A percentile compares a stretch with the other conserved stretches of the same genome.
These are phyloP conservation scores for Ophonus ardosiacus DNA, from an alignment of 2,888 invertebrate species.

Conservation along the genomic window DNA sequence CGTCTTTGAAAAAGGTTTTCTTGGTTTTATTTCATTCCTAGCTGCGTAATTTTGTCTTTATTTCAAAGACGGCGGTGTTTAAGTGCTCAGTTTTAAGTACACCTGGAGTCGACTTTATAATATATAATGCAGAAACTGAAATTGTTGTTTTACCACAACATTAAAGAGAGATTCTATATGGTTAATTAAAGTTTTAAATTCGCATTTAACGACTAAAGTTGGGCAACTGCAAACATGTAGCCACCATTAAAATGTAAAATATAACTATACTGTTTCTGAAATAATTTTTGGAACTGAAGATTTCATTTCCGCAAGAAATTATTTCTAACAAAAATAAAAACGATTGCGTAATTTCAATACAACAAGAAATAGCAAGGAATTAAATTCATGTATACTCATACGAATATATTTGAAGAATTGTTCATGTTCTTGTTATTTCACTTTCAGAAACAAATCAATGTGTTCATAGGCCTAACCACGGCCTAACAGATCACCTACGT, in stretches of 20 bases:
- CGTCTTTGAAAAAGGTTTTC: not conserved
- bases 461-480: too few relatives aligned
- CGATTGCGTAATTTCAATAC: too few relatives aligned
- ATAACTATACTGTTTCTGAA: too few relatives aligned
- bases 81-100: not conserved
- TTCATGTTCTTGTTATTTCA: too few relatives aligned
- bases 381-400: too few relatives aligned
- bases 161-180: conserved; percentile 1
- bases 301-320: too few relatives aligned
- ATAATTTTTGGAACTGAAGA: too few relatives aligned
- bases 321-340: too few relatives aligned
- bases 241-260: not conserved
- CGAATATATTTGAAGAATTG: too few relatives aligned
- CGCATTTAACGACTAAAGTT: not conserved
- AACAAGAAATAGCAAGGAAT: too few relatives aligned
- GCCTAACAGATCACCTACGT: too few relatives aligned
- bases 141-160: conserved; percentile 23
- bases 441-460: too few relatives aligned
- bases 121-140: conserved; percentile 22
- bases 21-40: conserved; percentile 4
- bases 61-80: not conserved
- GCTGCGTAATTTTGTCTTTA: conserved; percentile 5
- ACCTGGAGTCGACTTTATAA: conserved; percentile 3
- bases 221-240: not conserved
- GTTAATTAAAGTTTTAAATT: conserved; percentile 14